phyloP scores from a whole-genome alignment of 2,113 vertebrate genomes.

The Urocolius indicus region DNA sequence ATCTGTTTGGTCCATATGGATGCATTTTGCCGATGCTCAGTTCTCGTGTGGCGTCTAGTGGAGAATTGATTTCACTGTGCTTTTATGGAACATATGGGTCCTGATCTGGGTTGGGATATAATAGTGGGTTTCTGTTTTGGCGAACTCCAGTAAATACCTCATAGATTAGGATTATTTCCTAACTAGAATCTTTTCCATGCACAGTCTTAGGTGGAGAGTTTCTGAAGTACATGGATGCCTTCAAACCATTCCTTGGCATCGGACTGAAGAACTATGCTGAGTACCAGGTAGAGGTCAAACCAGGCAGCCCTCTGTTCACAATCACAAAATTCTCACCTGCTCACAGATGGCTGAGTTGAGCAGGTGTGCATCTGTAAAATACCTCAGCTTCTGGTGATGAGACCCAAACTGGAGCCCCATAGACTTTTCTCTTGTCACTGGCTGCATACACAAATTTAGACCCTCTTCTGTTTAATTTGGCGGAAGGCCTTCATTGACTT shows the following conservation, averaged over 20 bases:
- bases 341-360: not conserved
- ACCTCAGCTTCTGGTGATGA: not conserved
- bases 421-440: not conserved
- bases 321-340: not conserved
- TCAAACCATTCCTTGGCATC: constrained; percentile 95
- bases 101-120: not conserved
- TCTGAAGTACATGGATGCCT: constrained; percentile 98
- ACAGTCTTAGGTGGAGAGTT: constrained; percentile 95
- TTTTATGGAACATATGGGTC: not conserved
- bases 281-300: constrained; percentile 86
- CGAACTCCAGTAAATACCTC: not conserved
- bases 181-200: not conserved
- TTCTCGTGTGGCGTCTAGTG: not conserved
- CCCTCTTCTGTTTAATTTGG: not conserved
- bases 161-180: not conserved
- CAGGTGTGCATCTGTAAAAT: not conserved
- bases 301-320: not conserved
- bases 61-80: not conserved
- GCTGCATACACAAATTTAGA: not conserved
- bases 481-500: not conserved
- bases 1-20: not conserved
- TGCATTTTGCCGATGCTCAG: fast-evolving
- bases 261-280: constrained; percentile 97
- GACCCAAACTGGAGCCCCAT: not conserved
- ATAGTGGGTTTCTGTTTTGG: fast-evolving